Evolutionary conservation across 2,797 vertebrate species (phyloP).

Genomic region (Alectoris magna): DNA sequence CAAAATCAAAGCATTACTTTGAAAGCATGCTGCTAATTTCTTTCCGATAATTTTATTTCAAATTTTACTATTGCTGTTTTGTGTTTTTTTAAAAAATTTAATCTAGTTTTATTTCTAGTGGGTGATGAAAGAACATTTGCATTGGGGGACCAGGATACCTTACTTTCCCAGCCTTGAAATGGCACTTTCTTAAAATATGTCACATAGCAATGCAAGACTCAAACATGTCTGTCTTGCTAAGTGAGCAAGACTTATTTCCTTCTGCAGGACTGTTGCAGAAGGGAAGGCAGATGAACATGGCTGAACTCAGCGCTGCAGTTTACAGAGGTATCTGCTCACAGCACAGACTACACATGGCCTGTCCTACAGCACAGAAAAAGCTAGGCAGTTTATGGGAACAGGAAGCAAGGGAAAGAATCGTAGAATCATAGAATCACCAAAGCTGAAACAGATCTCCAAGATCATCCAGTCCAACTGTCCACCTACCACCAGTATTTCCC

Average conservation of each 20-base stretch:
- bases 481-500: too few relatives aligned
- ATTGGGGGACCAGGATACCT: background rate
- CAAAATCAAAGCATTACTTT: slow-evolving; percentile 66
- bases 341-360: background rate
- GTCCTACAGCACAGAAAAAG: background rate
- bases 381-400: background rate
- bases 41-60: slow-evolving; percentile 72
- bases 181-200: background rate
- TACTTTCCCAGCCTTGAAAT: background rate
- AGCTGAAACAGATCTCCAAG: too few relatives aligned
- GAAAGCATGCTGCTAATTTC: slow-evolving; percentile 70
- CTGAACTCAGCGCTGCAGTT: background rate
- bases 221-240: background rate
- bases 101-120: background rate
- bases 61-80: slow-evolving; percentile 28
- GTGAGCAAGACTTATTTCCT: background rate
- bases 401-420: background rate
- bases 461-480: too few relatives aligned
- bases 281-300: background rate
- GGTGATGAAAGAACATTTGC: background rate
- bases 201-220: background rate
- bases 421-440: too few relatives aligned
- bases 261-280: background rate
- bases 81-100: background rate
- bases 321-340: background rate